Conservation (phyloP, 2,888 invertebrate genomes). For the Didymodactylos carnosus region DNA sequence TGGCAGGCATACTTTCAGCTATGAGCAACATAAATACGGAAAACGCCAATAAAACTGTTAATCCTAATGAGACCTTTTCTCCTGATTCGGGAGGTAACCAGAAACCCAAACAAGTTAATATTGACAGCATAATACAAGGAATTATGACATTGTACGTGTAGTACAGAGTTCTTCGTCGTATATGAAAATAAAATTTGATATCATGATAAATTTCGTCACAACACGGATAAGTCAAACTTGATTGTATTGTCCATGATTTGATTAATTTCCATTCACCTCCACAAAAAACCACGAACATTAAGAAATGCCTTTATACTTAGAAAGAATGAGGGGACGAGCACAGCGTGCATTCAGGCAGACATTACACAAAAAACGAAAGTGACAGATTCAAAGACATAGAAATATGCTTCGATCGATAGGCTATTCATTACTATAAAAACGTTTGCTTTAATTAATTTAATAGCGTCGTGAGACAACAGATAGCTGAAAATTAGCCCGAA, state of each 20-base stretch:
- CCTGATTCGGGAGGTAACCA: slow-evolving; percentile 40
- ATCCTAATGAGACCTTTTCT: slow-evolving; percentile 41
- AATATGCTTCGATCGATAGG: too few species aligned
- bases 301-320: too few species aligned
- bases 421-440: too few species aligned
- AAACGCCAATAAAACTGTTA: slow-evolving; percentile 41
- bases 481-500: too few species aligned
- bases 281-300: too few species aligned
- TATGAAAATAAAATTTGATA: slow-evolving; percentile 39
- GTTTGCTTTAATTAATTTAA: too few species aligned
- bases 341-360: too few species aligned
- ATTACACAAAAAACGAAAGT: too few species aligned
- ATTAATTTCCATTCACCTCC: slow-evolving; percentile 41
- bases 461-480: too few species aligned
- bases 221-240: slow-evolving; percentile 34
- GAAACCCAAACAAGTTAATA: slow-evolving; percentile 43
- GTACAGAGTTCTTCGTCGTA: slow-evolving; percentile 37
- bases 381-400: too few species aligned
- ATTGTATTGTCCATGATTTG: slow-evolving; percentile 15
- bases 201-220: slow-evolving; percentile 40
- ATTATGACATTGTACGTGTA: slow-evolving; percentile 41
- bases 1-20: slow-evolving; percentile 43
- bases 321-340: too few species aligned
- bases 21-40: slow-evolving; percentile 42
- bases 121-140: slow-evolving; percentile 42